Conservation (phyloP, 1,140 invertebrate species). For the Drosophila nigromelanica region DNA sequence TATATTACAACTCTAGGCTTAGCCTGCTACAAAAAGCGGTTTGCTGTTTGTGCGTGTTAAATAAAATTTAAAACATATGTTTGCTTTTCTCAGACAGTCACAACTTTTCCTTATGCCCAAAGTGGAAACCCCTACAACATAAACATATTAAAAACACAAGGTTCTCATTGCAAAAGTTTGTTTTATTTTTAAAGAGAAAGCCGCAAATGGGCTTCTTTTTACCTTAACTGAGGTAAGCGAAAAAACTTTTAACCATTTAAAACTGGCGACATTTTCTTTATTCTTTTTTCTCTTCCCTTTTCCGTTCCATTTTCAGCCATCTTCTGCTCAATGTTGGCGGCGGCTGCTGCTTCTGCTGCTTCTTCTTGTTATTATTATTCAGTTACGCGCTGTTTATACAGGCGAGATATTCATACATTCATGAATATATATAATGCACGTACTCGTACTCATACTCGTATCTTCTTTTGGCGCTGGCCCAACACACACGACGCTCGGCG, state of each 20-base stretch:
- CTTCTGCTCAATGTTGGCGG: background rate
- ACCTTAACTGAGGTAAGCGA: conserved; percentile 49
- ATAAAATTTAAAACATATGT: conserved; percentile 37
- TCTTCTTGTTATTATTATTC: conserved; percentile 76
- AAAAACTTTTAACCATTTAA: conserved; percentile 60
- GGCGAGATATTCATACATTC: conserved; percentile 77
- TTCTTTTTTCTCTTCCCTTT: conserved; percentile 6
- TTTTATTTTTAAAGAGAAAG: conserved; percentile 28
- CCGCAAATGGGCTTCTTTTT: conserved; percentile 40
- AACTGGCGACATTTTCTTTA: conserved; percentile 54
- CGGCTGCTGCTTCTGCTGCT: conserved; percentile 9
- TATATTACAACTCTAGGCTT: background rate
- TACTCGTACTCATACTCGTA: conserved; percentile 38
- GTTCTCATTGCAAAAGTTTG: conserved; percentile 28
- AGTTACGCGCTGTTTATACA: conserved; percentile 80
- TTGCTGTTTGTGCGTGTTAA: background rate
- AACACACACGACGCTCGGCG: conserved; percentile 63
- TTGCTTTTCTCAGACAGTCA: conserved; percentile 17
- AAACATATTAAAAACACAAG: conserved; percentile 33
- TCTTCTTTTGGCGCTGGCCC: conserved; percentile 71
- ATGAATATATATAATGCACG: conserved; percentile 77
- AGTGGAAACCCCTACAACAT: conserved; percentile 9
- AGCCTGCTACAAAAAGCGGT: background rate
- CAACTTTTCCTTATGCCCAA: background rate
- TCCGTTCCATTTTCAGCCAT: conserved; percentile 36